A percentile compares a stretch with the other conserved stretches of the same genome.
phyloP scores from a whole-genome alignment of 2,888 invertebrate species.

The Amblyjoppa fuscipennis region DNA sequence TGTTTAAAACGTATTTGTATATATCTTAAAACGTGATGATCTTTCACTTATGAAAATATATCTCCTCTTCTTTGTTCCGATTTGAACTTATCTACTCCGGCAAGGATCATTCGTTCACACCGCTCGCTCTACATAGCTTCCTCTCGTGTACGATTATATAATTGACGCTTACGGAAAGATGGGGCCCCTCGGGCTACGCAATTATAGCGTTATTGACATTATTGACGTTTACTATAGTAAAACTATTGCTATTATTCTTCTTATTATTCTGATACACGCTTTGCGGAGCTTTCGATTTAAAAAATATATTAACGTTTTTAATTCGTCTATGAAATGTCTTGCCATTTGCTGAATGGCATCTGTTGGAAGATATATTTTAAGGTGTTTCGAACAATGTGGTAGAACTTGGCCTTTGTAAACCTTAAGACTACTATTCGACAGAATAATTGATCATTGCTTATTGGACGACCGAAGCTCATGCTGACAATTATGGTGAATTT shows the following conservation, averaged over 20 bases:
- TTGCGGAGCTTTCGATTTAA: slow-evolving; percentile 4
- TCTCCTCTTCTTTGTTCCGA: neutral
- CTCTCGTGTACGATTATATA: slow-evolving; percentile 26
- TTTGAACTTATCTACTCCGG: neutral
- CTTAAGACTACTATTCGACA: neutral
- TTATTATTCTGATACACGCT: neutral
- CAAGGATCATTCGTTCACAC: slow-evolving; percentile 3
- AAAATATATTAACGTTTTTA: slow-evolving; percentile 18
- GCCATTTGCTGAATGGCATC: neutral
- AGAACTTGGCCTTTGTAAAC: neutral
- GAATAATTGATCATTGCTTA: neutral
- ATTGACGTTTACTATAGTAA: slow-evolving; percentile 5
- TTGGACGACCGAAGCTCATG: neutral
- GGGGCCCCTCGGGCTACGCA: neutral
- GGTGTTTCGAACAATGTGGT: neutral
- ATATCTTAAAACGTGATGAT: slow-evolving; percentile 1
- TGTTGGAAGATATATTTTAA: neutral
- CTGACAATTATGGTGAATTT: neutral
- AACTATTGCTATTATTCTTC: neutral
- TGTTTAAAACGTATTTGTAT: slow-evolving; percentile 1
- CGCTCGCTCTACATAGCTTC: slow-evolving; percentile 1
- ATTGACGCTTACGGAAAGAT: slow-evolving; percentile 50
- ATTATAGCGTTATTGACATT: slow-evolving; percentile 46
- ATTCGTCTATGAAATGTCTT: neutral
- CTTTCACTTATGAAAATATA: slow-evolving; percentile 11